Conservation (phyloP, 2,113 vertebrate genomes). For the Craseonycteris thonglongyai region DNA sequence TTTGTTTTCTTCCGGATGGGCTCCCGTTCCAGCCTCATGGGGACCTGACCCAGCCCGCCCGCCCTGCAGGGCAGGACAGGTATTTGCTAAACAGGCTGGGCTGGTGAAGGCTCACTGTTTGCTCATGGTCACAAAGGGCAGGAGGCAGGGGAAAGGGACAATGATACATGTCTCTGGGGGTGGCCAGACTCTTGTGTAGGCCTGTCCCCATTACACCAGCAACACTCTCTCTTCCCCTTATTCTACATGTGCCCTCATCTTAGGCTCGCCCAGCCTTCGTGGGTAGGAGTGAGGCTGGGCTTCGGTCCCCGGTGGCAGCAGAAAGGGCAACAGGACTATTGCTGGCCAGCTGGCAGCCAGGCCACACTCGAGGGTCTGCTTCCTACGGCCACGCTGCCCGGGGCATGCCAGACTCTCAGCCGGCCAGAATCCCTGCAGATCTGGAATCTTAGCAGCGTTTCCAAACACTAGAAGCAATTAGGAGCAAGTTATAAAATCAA, state of each 20-base stretch:
- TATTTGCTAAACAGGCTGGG: conserved; percentile 73
- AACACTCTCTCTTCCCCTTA: background rate
- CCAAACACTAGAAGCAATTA: background rate
- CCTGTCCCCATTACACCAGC: background rate
- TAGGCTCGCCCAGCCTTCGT: background rate
- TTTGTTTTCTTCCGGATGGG: background rate
- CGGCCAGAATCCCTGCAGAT: background rate
- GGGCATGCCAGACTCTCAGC: background rate
- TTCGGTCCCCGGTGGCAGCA: background rate
- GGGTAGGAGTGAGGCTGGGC: background rate
- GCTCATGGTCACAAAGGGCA: conserved; percentile 32
- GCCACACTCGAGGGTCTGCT: background rate
- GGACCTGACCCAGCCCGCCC: background rate
- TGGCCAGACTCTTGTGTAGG: background rate
- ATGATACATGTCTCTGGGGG: background rate
- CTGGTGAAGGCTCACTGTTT: conserved; percentile 46
- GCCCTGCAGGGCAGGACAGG: background rate
- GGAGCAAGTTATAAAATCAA: background rate
- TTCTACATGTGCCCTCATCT: background rate
- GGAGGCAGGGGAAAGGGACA: background rate
- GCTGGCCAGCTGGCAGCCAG: background rate
- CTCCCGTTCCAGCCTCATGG: background rate
- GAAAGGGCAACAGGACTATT: background rate
- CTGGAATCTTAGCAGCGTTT: background rate
- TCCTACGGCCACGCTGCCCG: background rate